Evolutionary conservation across 2,113 vertebrate species (phyloP).

Genomic region (Sturnus vulgaris): DNA sequence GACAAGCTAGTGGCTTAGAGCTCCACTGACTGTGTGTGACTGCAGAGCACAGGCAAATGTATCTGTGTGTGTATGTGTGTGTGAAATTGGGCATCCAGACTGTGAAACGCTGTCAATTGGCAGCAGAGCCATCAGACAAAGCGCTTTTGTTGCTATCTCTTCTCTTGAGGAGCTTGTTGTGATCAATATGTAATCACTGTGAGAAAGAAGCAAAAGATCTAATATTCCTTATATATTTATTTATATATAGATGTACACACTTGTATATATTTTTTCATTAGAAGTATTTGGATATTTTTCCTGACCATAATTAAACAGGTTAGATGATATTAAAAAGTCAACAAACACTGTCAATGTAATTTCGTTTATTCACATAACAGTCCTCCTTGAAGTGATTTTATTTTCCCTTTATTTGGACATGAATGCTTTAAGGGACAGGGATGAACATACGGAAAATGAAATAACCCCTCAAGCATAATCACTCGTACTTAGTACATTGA

Average conservation of each 20-base stretch:
- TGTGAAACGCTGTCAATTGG: background rate
- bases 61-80: background rate
- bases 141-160: background rate
- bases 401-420: background rate
- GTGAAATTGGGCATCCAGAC: background rate
- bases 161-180: background rate
- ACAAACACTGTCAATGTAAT: background rate
- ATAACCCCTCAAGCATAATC: background rate
- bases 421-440: background rate
- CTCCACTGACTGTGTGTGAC: background rate
- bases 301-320: background rate
- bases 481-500: background rate
- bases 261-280: background rate
- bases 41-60: background rate
- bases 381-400: background rate
- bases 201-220: background rate
- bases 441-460: background rate
- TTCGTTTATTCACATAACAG: background rate
- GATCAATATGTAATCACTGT: background rate
- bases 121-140: background rate
- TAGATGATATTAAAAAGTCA: background rate
- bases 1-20: background rate
- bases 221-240: background rate
- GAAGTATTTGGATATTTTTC: background rate
- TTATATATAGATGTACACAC: too few relatives aligned